Conservation (phyloP, 2,797 vertebrate species). For the Mus caroli region DNA sequence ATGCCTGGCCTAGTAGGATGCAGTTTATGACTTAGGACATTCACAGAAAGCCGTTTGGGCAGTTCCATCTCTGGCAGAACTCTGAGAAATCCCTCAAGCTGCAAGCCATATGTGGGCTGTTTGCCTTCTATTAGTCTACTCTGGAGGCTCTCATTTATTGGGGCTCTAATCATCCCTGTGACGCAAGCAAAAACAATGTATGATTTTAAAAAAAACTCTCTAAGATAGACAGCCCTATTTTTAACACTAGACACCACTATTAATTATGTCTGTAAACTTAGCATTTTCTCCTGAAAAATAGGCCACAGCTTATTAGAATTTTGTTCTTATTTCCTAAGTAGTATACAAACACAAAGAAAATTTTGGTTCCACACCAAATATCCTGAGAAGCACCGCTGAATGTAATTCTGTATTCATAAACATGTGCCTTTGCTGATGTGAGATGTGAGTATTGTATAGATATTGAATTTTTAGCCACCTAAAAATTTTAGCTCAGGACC, state of each 20-base stretch:
- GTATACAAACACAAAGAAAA: slow-evolving; percentile 3
- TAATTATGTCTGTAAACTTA: slow-evolving; percentile 72
- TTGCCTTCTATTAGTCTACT: slow-evolving; percentile 89
- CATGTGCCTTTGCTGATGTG: not conserved
- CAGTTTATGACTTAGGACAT: slow-evolving; percentile 95
- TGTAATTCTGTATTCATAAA: not conserved
- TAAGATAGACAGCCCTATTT: slow-evolving; percentile 72
- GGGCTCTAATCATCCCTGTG: slow-evolving; percentile 83
- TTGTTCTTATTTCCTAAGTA: slow-evolving; percentile 52
- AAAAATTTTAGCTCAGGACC: not conserved
- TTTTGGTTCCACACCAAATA: not conserved
- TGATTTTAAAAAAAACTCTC: slow-evolving; percentile 69
- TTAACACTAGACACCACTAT: slow-evolving; percentile 63
- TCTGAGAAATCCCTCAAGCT: slow-evolving; percentile 89
- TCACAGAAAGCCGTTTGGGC: slow-evolving; percentile 89
- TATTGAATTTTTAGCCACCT: not conserved
- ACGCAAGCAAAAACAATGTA: slow-evolving; percentile 87
- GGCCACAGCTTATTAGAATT: not conserved
- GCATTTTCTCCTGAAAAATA: not conserved
- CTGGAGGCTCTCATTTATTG: slow-evolving; percentile 88
- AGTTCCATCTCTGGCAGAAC: slow-evolving; percentile 90
- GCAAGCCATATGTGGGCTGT: slow-evolving; percentile 87
- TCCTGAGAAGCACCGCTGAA: not conserved
- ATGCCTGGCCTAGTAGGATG: slow-evolving; percentile 91
- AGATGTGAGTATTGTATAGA: not conserved